These are phyloP conservation scores for Brachymystax lenok DNA, from an alignment of 2,797 vertebrate genomes.

Conservation along the genomic window DNA sequence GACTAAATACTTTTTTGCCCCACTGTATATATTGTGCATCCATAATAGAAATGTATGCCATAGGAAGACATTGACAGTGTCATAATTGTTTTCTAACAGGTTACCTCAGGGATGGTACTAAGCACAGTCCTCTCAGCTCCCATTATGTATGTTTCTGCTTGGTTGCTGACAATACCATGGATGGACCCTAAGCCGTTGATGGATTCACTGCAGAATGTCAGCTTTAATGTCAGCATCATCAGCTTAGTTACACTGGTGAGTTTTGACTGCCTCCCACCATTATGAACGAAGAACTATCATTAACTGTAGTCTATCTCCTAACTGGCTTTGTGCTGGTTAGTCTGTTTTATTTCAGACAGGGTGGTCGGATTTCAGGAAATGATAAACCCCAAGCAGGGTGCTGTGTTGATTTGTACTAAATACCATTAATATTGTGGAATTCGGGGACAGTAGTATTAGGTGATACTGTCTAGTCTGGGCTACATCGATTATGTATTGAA, in stretches of 20 bases:
- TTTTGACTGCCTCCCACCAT: constrained; percentile 21
- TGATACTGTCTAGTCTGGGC: neutral
- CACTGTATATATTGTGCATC: neutral
- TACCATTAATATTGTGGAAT: neutral
- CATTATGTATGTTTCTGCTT: constrained; percentile 96
- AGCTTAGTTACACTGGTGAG: constrained; percentile 91
- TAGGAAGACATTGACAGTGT: neutral
- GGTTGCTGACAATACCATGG: constrained; percentile 89
- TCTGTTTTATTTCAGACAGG: constrained; percentile 1
- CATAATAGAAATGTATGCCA: neutral
- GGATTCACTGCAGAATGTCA: constrained; percentile 87
- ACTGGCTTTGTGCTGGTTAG: neutral
- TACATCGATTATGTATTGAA: neutral
- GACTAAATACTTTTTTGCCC: too few species aligned
- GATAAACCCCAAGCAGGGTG: neutral
- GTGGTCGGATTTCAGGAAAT: neutral
- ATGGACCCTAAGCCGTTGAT: constrained; percentile 87
- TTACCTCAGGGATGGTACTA: constrained; percentile 97
- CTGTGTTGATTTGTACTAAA: neutral
- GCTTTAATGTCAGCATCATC: constrained; percentile 93
- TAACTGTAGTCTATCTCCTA: neutral
- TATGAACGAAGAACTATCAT: constrained; percentile 6
- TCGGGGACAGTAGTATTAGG: neutral
- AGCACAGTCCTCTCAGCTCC: constrained; percentile 97
- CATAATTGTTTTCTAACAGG: constrained; percentile 67